A percentile compares a stretch with the other conserved stretches of the same genome.
Conservation (phyloP, 2,888 invertebrate species). For the Eubasilissa splendida region DNA sequence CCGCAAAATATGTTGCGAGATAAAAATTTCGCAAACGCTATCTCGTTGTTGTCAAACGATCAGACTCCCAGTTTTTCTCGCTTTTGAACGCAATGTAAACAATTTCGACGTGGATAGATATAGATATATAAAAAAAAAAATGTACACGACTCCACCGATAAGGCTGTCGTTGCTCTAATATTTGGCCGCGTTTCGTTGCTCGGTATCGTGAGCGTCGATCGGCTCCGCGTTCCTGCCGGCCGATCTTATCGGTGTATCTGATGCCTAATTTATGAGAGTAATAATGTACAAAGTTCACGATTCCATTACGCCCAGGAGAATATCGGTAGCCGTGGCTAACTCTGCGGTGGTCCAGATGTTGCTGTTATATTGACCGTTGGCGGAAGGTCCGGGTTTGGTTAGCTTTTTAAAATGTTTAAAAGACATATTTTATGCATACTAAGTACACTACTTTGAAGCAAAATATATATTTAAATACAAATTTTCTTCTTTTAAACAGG, state of each 20-base stretch:
- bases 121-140: neutral
- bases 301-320: slow-evolving; percentile 1
- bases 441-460: no score
- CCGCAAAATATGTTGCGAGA: no score
- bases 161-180: slow-evolving; percentile 26
- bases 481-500: no score
- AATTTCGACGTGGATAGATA: neutral
- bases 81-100: slow-evolving; percentile 10
- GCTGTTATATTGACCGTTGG: neutral
- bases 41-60: no score
- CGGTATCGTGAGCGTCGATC: slow-evolving; percentile 21
- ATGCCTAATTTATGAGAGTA: slow-evolving; percentile 5
- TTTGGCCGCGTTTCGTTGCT: slow-evolving; percentile 22
- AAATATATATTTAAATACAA: no score
- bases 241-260: slow-evolving; percentile 22
- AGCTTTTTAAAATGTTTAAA: no score
- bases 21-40: no score
- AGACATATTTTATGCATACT: no score
- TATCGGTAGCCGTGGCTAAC: slow-evolving; percentile 3
- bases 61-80: no score
- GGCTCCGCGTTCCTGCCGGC: slow-evolving; percentile 13
- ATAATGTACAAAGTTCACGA: slow-evolving; percentile 22
- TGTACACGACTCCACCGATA: slow-evolving; percentile 8
- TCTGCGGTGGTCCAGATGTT: neutral
- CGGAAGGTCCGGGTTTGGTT: neutral